These are phyloP conservation scores for Maniola hyperantus DNA, from an alignment of 2,888 invertebrate species.

Conservation along the genomic window DNA sequence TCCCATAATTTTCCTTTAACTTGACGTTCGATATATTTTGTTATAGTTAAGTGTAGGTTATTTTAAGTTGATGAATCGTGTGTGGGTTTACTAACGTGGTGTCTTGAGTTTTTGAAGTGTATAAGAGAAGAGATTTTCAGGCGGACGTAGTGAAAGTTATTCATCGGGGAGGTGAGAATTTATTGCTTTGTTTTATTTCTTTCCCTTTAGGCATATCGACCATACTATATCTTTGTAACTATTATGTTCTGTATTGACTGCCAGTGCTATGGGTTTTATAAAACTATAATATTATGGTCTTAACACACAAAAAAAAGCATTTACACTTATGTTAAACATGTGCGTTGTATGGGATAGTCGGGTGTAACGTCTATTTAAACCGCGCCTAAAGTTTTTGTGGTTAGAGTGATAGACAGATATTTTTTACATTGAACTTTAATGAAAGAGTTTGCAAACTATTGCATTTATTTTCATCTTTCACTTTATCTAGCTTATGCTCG, in stretches of 20 bases:
- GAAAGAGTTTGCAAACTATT: too few species aligned
- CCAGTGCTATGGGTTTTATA: background rate
- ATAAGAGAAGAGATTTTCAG: constrained; percentile 57
- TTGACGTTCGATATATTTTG: constrained; percentile 30
- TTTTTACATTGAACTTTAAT: too few species aligned
- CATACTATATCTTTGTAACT: background rate
- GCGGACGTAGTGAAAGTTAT: constrained; percentile 65
- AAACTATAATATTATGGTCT: background rate
- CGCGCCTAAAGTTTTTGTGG: too few species aligned
- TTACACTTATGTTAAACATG: too few species aligned
- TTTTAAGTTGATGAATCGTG: constrained; percentile 44
- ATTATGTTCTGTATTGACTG: background rate
- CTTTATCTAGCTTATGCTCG: too few species aligned
- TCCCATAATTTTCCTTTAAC: constrained; percentile 27
- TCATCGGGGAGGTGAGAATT: constrained; percentile 33
- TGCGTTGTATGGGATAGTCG: too few species aligned
- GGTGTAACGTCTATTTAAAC: too few species aligned
- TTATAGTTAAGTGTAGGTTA: constrained; percentile 41
- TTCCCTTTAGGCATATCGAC: background rate
- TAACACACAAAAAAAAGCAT: background rate
- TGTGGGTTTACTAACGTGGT: constrained; percentile 46
- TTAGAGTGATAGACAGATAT: too few species aligned
- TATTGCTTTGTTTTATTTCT: background rate
- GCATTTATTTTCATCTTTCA: too few species aligned
- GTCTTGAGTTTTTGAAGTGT: constrained; percentile 71